Evolutionary conservation across 2,113 vertebrate species (phyloP).

Genomic region (Hylia prasina): DNA sequence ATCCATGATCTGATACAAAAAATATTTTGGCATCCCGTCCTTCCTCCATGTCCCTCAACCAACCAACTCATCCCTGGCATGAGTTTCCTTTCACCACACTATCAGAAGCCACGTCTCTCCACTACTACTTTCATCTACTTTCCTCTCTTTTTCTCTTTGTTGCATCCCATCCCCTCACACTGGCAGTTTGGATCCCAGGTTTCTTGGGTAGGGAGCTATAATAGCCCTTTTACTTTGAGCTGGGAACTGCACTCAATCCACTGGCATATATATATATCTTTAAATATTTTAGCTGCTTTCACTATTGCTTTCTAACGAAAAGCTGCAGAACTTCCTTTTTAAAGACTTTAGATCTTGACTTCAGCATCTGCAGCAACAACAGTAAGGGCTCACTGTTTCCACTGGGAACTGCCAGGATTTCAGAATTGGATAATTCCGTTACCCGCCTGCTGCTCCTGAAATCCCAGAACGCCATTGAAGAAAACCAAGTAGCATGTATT

Average conservation of each 20-base stretch:
- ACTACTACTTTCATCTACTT: background rate
- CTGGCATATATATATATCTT: background rate
- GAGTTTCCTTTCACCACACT: background rate
- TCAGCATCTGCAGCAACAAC: background rate
- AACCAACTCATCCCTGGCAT: background rate
- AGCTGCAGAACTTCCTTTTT: background rate
- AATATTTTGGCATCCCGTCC: background rate
- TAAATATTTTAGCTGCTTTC: background rate
- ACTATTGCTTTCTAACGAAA: background rate
- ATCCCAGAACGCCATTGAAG: background rate
- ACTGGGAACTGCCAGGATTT: background rate
- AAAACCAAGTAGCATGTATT: background rate
- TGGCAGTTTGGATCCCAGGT: background rate
- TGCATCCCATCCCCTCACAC: background rate
- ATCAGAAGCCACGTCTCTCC: background rate
- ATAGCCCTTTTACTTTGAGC: background rate
- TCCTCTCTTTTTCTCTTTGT: background rate
- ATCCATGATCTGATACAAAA: background rate
- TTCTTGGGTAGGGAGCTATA: background rate
- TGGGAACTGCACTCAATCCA: background rate
- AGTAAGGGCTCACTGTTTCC: background rate
- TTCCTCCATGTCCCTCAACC: background rate
- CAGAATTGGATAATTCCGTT: background rate
- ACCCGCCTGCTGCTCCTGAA: background rate
- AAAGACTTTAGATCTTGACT: background rate